Conservation (phyloP, 2,113 vertebrate genomes). For the Strigops habroptila region DNA sequence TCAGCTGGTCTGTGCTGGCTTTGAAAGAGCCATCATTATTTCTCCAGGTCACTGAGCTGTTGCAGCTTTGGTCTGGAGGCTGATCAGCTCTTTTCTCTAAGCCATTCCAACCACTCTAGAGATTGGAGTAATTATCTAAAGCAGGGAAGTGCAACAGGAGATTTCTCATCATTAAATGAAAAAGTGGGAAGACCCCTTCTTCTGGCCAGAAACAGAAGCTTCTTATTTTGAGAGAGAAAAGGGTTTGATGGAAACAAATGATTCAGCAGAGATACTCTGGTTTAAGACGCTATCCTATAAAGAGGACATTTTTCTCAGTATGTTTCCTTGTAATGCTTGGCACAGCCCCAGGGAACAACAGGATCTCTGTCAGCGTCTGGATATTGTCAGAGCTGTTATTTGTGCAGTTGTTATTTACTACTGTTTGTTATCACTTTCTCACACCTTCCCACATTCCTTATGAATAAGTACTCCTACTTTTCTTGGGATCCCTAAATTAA, state of each 20-base stretch:
- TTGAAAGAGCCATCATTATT: conserved; percentile 15
- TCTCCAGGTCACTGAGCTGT: not conserved
- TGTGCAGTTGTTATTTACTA: not conserved
- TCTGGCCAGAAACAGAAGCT: not conserved
- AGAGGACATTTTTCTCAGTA: not conserved
- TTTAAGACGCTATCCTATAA: not conserved
- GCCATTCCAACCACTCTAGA: not conserved
- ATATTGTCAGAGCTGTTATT: not conserved
- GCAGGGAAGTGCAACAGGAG: not conserved
- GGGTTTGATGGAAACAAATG: not conserved
- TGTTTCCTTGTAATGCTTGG: not conserved
- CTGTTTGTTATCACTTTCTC: not conserved
- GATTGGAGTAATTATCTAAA: not conserved
- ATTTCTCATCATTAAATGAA: not conserved
- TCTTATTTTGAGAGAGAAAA: not conserved
- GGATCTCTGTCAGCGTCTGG: not conserved
- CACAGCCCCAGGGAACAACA: not conserved
- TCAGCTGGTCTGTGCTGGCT: not conserved
- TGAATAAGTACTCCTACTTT: not conserved
- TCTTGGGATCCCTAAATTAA: not conserved
- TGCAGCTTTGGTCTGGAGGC: not conserved
- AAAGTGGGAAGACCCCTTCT: not conserved
- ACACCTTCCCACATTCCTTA: not conserved
- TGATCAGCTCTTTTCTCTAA: not conserved
- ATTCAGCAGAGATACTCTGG: not conserved